These are phyloP conservation scores for Gouania willdenowi DNA, from an alignment of 2,797 vertebrate species.

Conservation along the genomic window DNA sequence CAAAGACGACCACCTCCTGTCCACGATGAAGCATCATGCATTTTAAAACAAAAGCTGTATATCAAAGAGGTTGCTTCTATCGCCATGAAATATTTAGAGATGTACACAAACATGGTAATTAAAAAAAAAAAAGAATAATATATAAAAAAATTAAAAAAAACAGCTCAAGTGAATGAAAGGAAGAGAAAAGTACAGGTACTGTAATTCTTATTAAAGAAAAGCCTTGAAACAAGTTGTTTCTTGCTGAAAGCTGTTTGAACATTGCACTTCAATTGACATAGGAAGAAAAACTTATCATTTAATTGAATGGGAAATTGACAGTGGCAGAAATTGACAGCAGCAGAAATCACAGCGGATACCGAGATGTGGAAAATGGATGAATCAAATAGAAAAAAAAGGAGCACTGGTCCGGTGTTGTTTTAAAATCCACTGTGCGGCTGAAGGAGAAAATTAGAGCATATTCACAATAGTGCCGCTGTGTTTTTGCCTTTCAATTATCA, in stretches of 20 bases:
- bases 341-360: constrained; percentile 55
- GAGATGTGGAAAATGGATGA: constrained; percentile 19
- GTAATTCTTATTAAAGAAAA: constrained; percentile 35
- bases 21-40: constrained; percentile 35
- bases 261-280: constrained; percentile 39
- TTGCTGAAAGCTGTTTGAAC: constrained; percentile 43
- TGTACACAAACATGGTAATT: background rate
- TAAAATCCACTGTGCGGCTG: constrained; percentile 26
- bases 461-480: constrained; percentile 13
- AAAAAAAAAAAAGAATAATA: constrained; percentile 2
- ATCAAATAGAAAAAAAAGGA: constrained; percentile 28
- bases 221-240: constrained; percentile 29
- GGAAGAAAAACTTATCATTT: constrained; percentile 65
- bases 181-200: constrained; percentile 5
- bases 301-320: constrained; percentile 69
- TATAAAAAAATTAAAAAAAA: too few species aligned
- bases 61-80: constrained; percentile 11
- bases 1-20: constrained; percentile 33
- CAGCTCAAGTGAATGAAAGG: background rate
- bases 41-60: constrained; percentile 19
- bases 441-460: constrained; percentile 18
- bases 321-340: constrained; percentile 57
- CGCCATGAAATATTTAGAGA: too few species aligned
- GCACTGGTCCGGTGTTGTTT: constrained; percentile 16
- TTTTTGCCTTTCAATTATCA: constrained; percentile 49